Evolutionary conservation across 2,113 vertebrate species (phyloP).

Genomic region (Eulacestoma nigropectus): DNA sequence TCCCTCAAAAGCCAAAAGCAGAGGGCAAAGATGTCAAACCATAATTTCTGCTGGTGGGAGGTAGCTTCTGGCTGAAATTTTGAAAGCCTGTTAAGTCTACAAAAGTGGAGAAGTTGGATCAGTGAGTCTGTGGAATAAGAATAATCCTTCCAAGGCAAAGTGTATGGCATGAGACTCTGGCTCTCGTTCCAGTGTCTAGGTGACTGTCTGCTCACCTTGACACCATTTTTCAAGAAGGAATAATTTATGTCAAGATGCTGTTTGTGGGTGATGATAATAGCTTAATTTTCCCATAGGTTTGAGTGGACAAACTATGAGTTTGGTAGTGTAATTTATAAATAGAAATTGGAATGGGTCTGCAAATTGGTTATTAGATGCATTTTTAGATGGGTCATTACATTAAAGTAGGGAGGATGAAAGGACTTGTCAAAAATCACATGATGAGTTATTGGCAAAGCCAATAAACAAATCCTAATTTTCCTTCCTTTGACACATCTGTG

Average conservation of each 20-base stretch:
- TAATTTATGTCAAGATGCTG: not conserved
- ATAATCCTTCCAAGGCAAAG: not conserved
- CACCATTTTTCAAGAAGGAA: not conserved
- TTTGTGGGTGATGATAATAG: not conserved
- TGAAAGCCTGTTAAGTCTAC: not conserved
- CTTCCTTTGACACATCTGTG: not conserved
- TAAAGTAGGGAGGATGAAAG: not conserved
- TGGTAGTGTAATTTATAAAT: not conserved
- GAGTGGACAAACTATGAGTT: not conserved
- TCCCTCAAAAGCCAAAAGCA: not conserved
- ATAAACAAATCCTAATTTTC: not conserved
- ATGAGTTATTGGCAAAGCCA: not conserved
- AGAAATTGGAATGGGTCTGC: not conserved
- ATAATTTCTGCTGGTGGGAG: not conserved
- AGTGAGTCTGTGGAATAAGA: not conserved
- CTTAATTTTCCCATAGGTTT: not conserved
- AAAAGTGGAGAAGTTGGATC: not conserved
- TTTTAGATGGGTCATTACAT: conserved; percentile 6
- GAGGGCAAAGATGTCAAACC: not conserved
- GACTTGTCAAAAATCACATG: not conserved
- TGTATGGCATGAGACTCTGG: not conserved
- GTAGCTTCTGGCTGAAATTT: not conserved
- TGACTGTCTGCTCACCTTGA: conserved; percentile 32
- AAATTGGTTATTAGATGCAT: not conserved
- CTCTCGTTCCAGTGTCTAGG: not conserved